These are phyloP conservation scores for Toxostoma redivivum DNA, from an alignment of 2,113 vertebrate species.

Conservation along the genomic window DNA sequence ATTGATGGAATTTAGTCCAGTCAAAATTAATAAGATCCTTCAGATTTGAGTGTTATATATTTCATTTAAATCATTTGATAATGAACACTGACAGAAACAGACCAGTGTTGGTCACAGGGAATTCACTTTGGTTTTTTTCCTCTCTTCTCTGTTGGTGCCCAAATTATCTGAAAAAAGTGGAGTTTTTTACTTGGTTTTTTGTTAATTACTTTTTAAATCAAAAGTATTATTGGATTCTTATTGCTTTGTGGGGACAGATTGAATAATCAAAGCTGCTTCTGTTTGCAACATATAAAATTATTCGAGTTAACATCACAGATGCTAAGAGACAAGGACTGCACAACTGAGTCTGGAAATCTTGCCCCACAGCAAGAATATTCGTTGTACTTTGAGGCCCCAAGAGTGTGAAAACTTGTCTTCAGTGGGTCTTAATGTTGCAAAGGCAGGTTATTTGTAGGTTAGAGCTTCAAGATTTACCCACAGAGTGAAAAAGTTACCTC, in stretches of 20 bases:
- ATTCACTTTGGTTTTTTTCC: neutral
- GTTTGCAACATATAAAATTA: neutral
- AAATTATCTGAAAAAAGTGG: neutral
- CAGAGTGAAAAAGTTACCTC: neutral
- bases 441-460: neutral
- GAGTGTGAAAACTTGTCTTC: neutral
- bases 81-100: neutral
- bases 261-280: neutral
- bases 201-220: neutral
- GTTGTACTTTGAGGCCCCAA: neutral
- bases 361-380: neutral
- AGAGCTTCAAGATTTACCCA: neutral
- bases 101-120: neutral
- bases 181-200: accelerated
- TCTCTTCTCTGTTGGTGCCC: neutral
- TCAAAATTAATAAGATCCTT: slow-evolving; percentile 7
- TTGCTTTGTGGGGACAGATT: neutral
- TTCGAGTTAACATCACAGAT: neutral
- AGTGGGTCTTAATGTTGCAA: neutral
- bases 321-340: neutral
- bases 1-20: neutral
- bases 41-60: neutral
- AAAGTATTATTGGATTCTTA: neutral
- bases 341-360: neutral
- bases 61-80: neutral